phyloP scores from a whole-genome alignment of 2,113 vertebrate species.

The Phalacrocorax pelagicus region DNA sequence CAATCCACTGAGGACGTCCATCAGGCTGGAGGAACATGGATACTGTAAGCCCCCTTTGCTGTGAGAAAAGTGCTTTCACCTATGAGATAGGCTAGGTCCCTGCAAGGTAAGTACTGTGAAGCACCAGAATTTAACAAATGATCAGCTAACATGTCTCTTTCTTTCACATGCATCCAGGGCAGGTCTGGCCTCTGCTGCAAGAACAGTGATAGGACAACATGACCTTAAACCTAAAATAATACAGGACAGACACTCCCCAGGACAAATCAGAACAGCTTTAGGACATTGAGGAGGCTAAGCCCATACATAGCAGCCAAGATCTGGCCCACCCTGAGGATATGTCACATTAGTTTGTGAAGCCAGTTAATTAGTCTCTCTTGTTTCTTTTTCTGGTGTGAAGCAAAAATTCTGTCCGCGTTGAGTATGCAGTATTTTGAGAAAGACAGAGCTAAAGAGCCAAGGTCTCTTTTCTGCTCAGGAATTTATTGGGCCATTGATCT shows the following conservation, averaged over 20 bases:
- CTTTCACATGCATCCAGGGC: not conserved
- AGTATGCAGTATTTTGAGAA: not conserved
- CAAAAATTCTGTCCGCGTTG: not conserved
- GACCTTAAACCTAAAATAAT: conserved; percentile 29
- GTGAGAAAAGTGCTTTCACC: not conserved
- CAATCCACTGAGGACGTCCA: not conserved
- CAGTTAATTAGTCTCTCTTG: not conserved
- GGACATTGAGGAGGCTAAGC: not conserved
- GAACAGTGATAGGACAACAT: not conserved
- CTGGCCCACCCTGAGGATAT: not conserved
- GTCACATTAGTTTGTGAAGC: not conserved
- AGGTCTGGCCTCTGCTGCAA: conserved; percentile 12
- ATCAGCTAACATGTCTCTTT: not conserved
- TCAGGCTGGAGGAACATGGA: not conserved
- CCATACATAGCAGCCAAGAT: conserved; percentile 5
- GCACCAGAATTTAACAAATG: not conserved
- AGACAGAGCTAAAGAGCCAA: not conserved
- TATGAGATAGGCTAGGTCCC: not conserved
- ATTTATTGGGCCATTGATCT: not conserved
- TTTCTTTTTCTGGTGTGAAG: not conserved
- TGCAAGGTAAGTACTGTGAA: not conserved
- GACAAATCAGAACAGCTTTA: not conserved
- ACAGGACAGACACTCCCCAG: not conserved
- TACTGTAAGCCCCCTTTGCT: not conserved
- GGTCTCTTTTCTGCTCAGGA: not conserved